Percentiles rank a stretch among this genome's conserved stretches.
These are phyloP conservation scores for Odocoileus virginianus DNA, from an alignment of 2,113 vertebrate species.

Conservation along the genomic window DNA sequence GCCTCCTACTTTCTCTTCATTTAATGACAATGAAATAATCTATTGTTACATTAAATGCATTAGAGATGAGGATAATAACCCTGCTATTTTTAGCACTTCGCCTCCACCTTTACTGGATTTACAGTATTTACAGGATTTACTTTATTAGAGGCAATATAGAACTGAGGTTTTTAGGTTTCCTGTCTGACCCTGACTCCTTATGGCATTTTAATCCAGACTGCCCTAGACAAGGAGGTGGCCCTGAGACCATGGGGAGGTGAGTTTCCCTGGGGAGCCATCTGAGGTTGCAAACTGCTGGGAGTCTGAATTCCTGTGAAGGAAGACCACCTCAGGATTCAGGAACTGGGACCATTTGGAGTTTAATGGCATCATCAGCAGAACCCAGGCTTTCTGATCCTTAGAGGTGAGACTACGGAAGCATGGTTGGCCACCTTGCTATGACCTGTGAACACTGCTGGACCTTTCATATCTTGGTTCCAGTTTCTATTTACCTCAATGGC, in stretches of 20 bases:
- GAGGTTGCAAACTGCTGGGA: neutral
- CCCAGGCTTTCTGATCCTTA: neutral
- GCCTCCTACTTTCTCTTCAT: conserved; percentile 71
- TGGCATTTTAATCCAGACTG: conserved; percentile 30
- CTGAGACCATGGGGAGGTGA: neutral
- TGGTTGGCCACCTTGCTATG: neutral
- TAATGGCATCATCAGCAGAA: neutral
- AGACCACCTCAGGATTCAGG: neutral
- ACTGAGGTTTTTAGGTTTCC: neutral
- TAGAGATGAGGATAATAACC: conserved; percentile 64
- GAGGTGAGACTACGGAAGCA: neutral
- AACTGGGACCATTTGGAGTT: neutral
- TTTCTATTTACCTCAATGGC: neutral
- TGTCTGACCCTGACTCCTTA: neutral
- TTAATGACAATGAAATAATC: conserved; percentile 66
- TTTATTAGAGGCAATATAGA: neutral
- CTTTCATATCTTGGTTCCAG: neutral
- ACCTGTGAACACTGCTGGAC: neutral
- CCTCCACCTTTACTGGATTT: conserved; percentile 54
- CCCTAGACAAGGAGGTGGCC: neutral
- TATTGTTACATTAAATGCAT: conserved; percentile 44
- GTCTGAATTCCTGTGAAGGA: neutral
- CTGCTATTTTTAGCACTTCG: conserved; percentile 69
- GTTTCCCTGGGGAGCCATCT: neutral
- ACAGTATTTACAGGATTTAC: conserved; percentile 53